phyloP scores from a whole-genome alignment of 2,113 vertebrate genomes.

The Cygnus buccinator region DNA sequence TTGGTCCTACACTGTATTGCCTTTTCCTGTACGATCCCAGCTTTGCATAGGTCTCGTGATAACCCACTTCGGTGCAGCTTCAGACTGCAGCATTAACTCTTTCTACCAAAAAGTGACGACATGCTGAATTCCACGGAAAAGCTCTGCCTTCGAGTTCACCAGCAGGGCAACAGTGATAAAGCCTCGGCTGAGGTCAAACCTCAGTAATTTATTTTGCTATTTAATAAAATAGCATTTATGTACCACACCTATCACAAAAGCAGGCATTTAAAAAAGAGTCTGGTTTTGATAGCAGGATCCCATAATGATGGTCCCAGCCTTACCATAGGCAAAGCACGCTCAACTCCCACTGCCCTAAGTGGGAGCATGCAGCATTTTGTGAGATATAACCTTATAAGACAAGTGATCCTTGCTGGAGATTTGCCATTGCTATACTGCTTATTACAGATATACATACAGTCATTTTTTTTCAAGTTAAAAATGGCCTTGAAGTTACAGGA shows the following conservation, averaged over 20 bases:
- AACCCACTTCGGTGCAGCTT: neutral
- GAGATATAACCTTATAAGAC: neutral
- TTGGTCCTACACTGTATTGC: neutral
- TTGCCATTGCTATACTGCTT: neutral
- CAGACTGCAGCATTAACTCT: neutral
- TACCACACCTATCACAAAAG: conserved; percentile 23
- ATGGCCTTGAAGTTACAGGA: neutral
- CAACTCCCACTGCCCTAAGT: neutral
- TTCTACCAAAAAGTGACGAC: conserved; percentile 69
- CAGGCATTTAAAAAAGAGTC: conserved; percentile 16
- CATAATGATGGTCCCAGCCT: neutral
- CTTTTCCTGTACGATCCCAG: neutral
- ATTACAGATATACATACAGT: neutral
- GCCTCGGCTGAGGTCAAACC: conserved; percentile 70
- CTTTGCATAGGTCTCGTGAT: neutral
- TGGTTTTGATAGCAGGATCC: conserved; percentile 60
- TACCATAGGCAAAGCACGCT: neutral
- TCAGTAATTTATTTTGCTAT: conserved; percentile 65
- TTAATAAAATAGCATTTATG: conserved; percentile 72
- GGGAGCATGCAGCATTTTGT: neutral
- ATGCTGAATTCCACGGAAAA: conserved; percentile 68
- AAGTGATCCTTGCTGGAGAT: conserved; percentile 15
- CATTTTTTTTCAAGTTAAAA: neutral
- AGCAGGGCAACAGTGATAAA: conserved; percentile 78
- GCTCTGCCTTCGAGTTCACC: conserved; percentile 75